Evolutionary conservation across 2,797 vertebrate species (phyloP), one percentile per base, ranked within the genome.

Genomic region (Psittacula derbiana): DNA sequence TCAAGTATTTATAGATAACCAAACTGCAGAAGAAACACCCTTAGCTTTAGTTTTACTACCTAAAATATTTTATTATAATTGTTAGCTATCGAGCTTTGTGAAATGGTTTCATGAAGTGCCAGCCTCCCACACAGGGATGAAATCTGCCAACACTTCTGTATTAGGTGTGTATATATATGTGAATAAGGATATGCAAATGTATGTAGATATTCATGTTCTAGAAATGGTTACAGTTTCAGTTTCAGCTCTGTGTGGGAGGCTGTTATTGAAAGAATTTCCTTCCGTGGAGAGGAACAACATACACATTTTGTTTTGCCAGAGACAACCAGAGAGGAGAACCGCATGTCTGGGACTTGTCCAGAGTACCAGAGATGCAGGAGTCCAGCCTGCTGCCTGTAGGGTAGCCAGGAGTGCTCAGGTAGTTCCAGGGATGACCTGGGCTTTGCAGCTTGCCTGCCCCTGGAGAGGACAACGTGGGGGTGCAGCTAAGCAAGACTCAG

Each of bases 241-340:
- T 97, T 96, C 93, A 88, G 88, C 79, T 96, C 46, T 81, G 87
- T 0, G 46, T 93, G 71, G 96, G 96, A 96, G 88, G 89, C 86
- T 95, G 86, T 84, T 95, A 97, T 61, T 96, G 92, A 95, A 67
- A 65, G 61, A 74, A 86, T 64, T 94, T 82, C 69, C 58, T 90
- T 60, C 75, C 47, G 60, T 28, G 19, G 62, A 92, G 78, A 87
- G 44, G n/a, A 94, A 43, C 33, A 83, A 75, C 69, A 82, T 21
- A 75, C 24, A 36, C 14, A n/a, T 75, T 75, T 75, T 86, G 66
- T 65, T 61, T 81, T 76, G 38, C 70, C 69, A 62, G 70, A 70
- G 71, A 80, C 57, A 47, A 78, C 65, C 57, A 80, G 95, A 52
- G 65, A 58, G 86, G 74, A 95, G 66, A 85, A 74, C 33, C 2